Evolutionary conservation across 2,888 invertebrate species (phyloP), one percentile per base, ranked within the genome.

Genomic region (Pelosia muscerda): DNA sequence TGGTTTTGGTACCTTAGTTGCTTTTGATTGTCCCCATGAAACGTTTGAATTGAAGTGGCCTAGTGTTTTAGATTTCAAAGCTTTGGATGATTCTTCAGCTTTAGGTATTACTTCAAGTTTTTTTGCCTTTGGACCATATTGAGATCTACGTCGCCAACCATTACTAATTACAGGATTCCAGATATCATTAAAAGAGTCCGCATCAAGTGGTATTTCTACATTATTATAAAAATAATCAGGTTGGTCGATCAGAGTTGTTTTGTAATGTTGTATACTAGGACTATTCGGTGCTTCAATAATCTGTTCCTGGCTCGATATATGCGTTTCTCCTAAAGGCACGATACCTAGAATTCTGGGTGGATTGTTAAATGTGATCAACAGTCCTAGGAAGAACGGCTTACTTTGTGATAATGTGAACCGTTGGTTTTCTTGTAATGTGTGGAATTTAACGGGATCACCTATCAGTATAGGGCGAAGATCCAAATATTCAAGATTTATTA

Each of bases 331-430:
- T 25, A 91, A 66, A 0, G 90, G 90, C 71, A 92, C 85, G 15
- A 91, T 80, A 1, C 89, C 91, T 56, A 92, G 75, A 66, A 90
- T 76, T 67, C 80, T 87, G 13, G 84, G 82, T 6, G 92, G 91
- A 57, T 84, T 60, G 3, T 76, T 68, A 19, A 85, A 71, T 10
- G 86, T 84, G 1, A 92, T 73, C 3, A 92, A 76, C 68, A 91
- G 69, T 9, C 86, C 86, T 81, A 90, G 84, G 34, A 89, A 73
- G 66, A 86, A 88, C 0, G 86, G 83, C 11, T 79, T 71, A 59
- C 80, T 53, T 65, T 76, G 74, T 1, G 71, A 69, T 0, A 81
- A 19, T 54, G n/a, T 61, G 9, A 78, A 34, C 9, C 56, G 53
- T 19, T 38, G 58, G 19, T 13, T 58, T 23, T 77, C 71, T 68